phyloP scores from a whole-genome alignment of 2,888 invertebrate species.

The Orchestes rusci region DNA sequence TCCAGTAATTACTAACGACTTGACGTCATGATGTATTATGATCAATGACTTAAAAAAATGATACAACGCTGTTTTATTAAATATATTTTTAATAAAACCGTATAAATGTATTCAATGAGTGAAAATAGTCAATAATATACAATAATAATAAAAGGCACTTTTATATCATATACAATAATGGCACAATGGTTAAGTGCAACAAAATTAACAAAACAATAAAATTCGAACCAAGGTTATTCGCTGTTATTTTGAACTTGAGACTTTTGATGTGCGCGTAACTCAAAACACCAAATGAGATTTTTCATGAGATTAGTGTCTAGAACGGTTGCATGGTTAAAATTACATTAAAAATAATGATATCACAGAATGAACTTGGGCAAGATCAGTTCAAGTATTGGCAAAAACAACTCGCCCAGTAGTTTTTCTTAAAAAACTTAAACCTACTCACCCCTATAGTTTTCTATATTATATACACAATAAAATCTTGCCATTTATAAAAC shows the following conservation, averaged over 20 bases:
- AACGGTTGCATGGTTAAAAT: slow-evolving; percentile 15
- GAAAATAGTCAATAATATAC: slow-evolving; percentile 33
- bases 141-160: slow-evolving; percentile 37
- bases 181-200: slow-evolving; percentile 37
- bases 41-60: too few relatives aligned
- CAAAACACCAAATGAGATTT: slow-evolving; percentile 35
- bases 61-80: too few relatives aligned
- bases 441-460: neutral
- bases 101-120: slow-evolving; percentile 37
- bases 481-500: slow-evolving; percentile 31
- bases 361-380: slow-evolving; percentile 42
- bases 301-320: slow-evolving; percentile 29
- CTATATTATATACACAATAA: slow-evolving; percentile 23
- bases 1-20: too few relatives aligned
- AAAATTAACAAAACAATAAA: slow-evolving; percentile 22
- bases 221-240: neutral
- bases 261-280: too few relatives aligned
- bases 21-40: too few relatives aligned
- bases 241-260: too few relatives aligned
- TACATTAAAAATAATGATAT: slow-evolving; percentile 32
- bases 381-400: slow-evolving; percentile 32
- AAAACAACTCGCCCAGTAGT: slow-evolving; percentile 32
- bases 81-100: slow-evolving; percentile 36
- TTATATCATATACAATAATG: slow-evolving; percentile 35
- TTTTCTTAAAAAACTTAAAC: slow-evolving; percentile 27